These are phyloP conservation scores for Drosophila nasuta DNA, from an alignment of 1,140 invertebrate species.

Conservation along the genomic window DNA sequence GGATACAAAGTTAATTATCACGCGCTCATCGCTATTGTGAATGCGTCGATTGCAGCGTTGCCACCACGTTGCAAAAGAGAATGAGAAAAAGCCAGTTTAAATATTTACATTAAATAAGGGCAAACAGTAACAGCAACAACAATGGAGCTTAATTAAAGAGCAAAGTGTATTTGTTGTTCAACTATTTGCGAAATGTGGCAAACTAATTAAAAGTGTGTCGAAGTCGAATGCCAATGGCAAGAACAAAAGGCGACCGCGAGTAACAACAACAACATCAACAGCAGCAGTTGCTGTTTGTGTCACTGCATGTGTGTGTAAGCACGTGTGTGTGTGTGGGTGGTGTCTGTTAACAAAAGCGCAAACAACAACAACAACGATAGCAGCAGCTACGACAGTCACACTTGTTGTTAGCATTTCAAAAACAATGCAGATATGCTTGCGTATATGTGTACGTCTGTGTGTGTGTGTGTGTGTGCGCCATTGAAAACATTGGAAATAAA, in stretches of 20 bases:
- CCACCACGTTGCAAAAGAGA: not conserved
- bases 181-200: slow-evolving; percentile 79
- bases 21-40: not conserved
- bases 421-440: slow-evolving; percentile 19
- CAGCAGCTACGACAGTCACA: slow-evolving; percentile 41
- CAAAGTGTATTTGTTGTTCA: slow-evolving; percentile 69
- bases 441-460: slow-evolving; percentile 10
- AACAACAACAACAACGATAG: slow-evolving; percentile 23
- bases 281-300: slow-evolving; percentile 50
- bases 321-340: slow-evolving; percentile 37
- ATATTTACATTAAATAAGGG: slow-evolving; percentile 42
- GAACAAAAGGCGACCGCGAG: slow-evolving; percentile 68
- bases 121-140: slow-evolving; percentile 30
- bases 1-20: not conserved
- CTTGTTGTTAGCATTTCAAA: slow-evolving; percentile 64
- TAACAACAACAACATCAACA: slow-evolving; percentile 35
- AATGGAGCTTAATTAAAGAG: slow-evolving; percentile 66
- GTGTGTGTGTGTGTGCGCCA: slow-evolving; percentile 13
- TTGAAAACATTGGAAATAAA: slow-evolving; percentile 24
- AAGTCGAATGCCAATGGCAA: slow-evolving; percentile 79
- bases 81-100: slow-evolving; percentile 12
- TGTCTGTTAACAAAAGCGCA: slow-evolving; percentile 50
- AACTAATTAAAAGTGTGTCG: slow-evolving; percentile 79
- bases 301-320: slow-evolving; percentile 33
- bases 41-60: not conserved